Conservation (phyloP, 2,797 vertebrate genomes). For the Mycteria americana region DNA sequence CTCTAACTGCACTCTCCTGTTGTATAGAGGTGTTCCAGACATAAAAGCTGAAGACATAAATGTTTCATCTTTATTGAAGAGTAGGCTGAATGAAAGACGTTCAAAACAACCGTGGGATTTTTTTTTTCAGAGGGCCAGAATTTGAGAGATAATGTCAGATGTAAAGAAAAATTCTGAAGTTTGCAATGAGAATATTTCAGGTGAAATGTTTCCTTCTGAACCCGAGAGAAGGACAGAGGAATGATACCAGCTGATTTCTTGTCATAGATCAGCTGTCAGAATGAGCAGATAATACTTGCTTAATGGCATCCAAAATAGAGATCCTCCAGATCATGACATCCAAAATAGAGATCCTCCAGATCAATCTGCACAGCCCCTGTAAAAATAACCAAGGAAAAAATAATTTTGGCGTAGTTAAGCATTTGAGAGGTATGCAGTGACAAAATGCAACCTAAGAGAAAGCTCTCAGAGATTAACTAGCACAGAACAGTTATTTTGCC, state of each 20-base stretch:
- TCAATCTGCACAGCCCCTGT: not conserved
- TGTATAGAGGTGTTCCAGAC: not conserved
- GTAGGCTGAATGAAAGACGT: not conserved
- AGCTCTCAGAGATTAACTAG: not conserved
- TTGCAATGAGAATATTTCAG: not conserved
- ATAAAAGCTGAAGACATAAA: not conserved
- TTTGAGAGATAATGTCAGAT: not conserved
- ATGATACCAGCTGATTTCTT: not conserved
- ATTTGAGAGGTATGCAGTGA: not conserved
- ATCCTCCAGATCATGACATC: not conserved
- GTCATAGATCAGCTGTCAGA: slow-evolving; percentile 27
- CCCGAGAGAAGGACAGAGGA: not conserved
- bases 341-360: not conserved
- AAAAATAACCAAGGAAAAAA: not conserved
- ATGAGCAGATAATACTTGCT: not conserved
- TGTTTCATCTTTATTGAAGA: not conserved
- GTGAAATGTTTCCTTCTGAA: not conserved
- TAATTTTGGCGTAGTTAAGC: not conserved
- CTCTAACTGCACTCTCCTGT: not conserved
- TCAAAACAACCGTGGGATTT: not conserved
- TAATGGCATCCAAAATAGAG: not conserved
- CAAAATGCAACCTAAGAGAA: not conserved
- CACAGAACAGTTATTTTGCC: not conserved
- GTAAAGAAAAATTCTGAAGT: not conserved
- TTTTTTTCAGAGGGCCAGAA: not conserved